Conservation (phyloP, 2,888 invertebrate species). For the Drosophila macrospina region DNA sequence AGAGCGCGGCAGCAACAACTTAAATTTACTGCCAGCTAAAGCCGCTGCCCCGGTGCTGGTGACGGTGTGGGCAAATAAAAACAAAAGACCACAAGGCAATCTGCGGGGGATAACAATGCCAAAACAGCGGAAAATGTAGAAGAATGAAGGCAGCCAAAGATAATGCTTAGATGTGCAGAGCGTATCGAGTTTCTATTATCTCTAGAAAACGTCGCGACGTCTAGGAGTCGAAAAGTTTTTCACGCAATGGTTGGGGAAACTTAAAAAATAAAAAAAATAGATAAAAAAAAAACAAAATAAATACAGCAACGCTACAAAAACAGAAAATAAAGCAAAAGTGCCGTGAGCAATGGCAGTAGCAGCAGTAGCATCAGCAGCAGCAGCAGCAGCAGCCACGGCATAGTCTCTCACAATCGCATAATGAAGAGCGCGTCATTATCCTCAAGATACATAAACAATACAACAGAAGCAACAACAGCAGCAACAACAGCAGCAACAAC, state of each 20-base stretch:
- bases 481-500: conserved; percentile 43
- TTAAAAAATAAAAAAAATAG: conserved; percentile 59
- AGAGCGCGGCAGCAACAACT: conserved; percentile 56
- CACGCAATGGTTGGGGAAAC: conserved; percentile 62
- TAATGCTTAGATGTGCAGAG: conserved; percentile 80
- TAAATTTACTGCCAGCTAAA: conserved; percentile 78
- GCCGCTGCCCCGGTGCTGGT: conserved; percentile 54
- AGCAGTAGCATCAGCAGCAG: no score
- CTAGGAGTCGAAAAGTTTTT: conserved; percentile 80
- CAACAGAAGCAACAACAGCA: conserved; percentile 34
- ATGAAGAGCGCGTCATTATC: conserved; percentile 82
- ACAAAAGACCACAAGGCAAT: conserved; percentile 62
- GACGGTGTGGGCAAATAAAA: conserved; percentile 77
- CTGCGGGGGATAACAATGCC: conserved; percentile 65
- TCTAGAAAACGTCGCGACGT: conserved; percentile 78
- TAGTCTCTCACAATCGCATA: conserved; percentile 65
- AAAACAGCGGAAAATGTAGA: conserved; percentile 69
- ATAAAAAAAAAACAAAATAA: conserved; percentile 43
- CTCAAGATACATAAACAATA: conserved; percentile 77
- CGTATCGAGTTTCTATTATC: conserved; percentile 82
- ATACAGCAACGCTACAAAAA: conserved; percentile 45
- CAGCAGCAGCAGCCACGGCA: conserved; percentile 24
- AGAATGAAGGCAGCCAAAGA: conserved; percentile 52
- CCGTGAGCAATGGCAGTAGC: conserved; percentile 31
- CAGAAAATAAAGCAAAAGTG: conserved; percentile 57